Base-by-base conservation (phyloP, 2,888 invertebrate species). In the Zaprionus obscuricornis region DNA sequence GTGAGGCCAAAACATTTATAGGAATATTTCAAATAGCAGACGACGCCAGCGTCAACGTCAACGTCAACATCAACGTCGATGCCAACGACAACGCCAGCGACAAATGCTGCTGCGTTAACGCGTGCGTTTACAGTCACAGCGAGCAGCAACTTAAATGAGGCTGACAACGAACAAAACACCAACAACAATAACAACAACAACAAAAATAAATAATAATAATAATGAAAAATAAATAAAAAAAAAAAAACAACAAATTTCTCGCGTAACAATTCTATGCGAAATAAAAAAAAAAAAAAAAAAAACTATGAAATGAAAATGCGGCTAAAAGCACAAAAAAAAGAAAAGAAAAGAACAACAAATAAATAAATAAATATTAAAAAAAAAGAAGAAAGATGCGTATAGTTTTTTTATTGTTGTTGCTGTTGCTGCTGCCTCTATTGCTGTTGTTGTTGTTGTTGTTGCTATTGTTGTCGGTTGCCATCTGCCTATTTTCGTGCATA, bases 1-100 rank as follows among this genome's bases (percentile, higher is more conserved):
- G 65, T 75, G 66, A 70, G 74, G 77, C 82, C 85, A 77, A 84
- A 81, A 74, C 82, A 78, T 78, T 81, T 74, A 81, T 85, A 78
- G 52, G 78, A 82, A 85, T 79, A 64, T 85, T 85, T 79, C 52
- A 68, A 82, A 84, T 81, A 57, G 74, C 85, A 81, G 84, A 66
- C 77, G 50, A 49, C 56, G 54, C 37, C 43, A 24, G 37, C 57
- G 42, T 18, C 13, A 36, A 16, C 36, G 8, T 11, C 14, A 5
- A 2, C 43, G 27, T 16, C 18, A 8, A 14, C 49, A 67, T 45
- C 39, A 20, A 5, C 31, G 51, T 17, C 55, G 34, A 5, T 10
- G 34, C 18, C 46, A 10, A 7, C 17, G 31, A 18, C 20, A 29
- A 7, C 10, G n/a, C 22, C 18, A 39, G 26, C 49, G 26, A 17